Conservation (phyloP, 2,113 vertebrate species). For the Sylvietta virens region DNA sequence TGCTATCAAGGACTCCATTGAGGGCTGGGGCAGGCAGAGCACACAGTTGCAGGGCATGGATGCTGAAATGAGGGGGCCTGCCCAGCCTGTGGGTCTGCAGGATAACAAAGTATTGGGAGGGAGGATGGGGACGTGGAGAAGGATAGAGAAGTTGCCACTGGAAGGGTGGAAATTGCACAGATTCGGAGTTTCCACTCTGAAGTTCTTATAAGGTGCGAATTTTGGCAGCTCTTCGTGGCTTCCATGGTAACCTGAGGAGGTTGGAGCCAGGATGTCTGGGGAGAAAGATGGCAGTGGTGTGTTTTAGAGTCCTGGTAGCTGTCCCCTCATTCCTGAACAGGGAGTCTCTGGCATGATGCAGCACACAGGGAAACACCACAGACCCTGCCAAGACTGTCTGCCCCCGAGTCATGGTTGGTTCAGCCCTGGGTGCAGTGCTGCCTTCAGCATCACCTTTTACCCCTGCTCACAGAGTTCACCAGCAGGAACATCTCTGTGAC, state of each 20-base stretch:
- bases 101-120: background rate
- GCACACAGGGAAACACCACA: background rate
- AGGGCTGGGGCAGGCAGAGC: background rate
- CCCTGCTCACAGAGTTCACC: background rate
- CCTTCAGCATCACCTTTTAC: background rate
- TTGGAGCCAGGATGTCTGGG: constrained; percentile 50
- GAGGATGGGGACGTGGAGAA: background rate
- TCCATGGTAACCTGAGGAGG: constrained; percentile 8
- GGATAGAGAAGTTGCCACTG: background rate
- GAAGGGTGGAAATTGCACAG: constrained; percentile 5
- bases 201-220: constrained; percentile 35
- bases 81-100: background rate
- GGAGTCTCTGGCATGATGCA: background rate
- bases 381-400: background rate
- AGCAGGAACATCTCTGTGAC: background rate
- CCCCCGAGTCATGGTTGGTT: accelerated
- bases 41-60: background rate
- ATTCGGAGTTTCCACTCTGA: constrained; percentile 18
- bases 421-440: background rate
- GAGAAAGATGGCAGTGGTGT: constrained; percentile 1
- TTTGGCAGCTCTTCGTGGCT: constrained; percentile 20
- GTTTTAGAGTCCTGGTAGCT: background rate
- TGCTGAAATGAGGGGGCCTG: background rate
- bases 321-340: accelerated
- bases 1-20: background rate